A percentile compares a stretch with the other conserved stretches of the same genome.
Evolutionary conservation across 2,888 invertebrate genomes (phyloP).

Genomic region (Horisme vitalbata): DNA sequence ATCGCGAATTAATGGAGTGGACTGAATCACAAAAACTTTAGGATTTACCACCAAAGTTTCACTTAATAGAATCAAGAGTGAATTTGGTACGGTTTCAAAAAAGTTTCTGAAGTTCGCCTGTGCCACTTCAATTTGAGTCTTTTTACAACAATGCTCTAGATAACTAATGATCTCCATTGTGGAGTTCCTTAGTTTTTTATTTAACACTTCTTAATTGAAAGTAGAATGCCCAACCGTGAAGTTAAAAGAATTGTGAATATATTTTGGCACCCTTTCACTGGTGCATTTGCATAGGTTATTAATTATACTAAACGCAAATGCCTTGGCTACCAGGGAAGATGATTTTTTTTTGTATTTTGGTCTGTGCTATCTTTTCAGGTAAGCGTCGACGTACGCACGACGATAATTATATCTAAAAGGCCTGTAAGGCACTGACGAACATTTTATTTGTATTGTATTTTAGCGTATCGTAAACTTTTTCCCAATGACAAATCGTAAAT

Average conservation of each 20-base stretch:
- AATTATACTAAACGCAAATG: too few relatives aligned
- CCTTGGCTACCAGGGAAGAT: too few relatives aligned
- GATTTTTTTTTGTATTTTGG: too few relatives aligned
- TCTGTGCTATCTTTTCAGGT: too few relatives aligned
- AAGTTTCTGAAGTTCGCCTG: conserved; percentile 40
- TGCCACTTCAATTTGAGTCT: not conserved
- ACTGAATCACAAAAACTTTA: conserved; percentile 46
- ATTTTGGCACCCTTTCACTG: not conserved
- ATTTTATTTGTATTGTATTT: too few relatives aligned
- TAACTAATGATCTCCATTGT: conserved; percentile 60
- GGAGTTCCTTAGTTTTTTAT: conserved; percentile 52
- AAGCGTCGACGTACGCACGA: too few relatives aligned
- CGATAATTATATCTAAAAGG: too few relatives aligned
- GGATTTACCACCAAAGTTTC: conserved; percentile 50
- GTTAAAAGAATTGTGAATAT: not conserved
- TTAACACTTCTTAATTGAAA: conserved; percentile 56
- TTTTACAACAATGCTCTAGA: not conserved
- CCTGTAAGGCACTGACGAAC: too few relatives aligned
- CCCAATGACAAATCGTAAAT: too few relatives aligned
- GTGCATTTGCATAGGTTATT: too few relatives aligned
- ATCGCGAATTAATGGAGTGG: conserved; percentile 46
- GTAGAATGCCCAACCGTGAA: conserved; percentile 33
- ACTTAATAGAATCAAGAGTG: conserved; percentile 59
- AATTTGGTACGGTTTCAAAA: conserved; percentile 60
- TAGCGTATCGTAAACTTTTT: too few relatives aligned